Evolutionary conservation across 2,113 vertebrate species (phyloP), one percentile per base, ranked within the genome.

Genomic region (Tautogolabrus adspersus): DNA sequence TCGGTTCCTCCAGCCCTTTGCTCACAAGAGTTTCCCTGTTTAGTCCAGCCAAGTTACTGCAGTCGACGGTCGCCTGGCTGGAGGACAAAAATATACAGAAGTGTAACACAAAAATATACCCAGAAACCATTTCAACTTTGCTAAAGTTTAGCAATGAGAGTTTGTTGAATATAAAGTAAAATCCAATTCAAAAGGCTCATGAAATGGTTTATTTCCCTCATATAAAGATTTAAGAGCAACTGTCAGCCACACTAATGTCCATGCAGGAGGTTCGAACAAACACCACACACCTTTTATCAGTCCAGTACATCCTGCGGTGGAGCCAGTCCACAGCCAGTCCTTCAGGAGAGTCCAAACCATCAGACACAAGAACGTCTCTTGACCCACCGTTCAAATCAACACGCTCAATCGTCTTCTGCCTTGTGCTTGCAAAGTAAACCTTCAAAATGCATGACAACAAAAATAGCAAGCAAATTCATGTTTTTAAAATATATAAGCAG

Each of bases 251-350:
- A 47, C 6, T 57, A 15, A 58, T 37, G 10, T 2, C 30, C 22
- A 47, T n/a, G 46, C 37, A 6, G 18, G 40, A 42, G 21, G 62
- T 10, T 2, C 1, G 2, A 62, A 11, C 23, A 58, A 4, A 54
- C 58, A 21, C 3, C 21, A 30, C 75, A 21, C 93, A 98, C 97
- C 96, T 92, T 89, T 82, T 93, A 83, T 99, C 96, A 23, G 97
- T 97, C 97, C 97, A 99, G 75, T 97, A 98, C 66, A 99, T 82
- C 89, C 91, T 96, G 26, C 94, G 95, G 82, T 96, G 93, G 77
- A 97, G 87, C 96, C 97, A 98, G 90, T 98, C 97, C 23, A 99
- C 77, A 1, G 96, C 91, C 62, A 99, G 93, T 37, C 96, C 96
- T 83, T 96, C 95, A 0, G 95, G 94, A 10, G 54, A 89, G 57